These are phyloP conservation scores for Aptenodytes forsteri DNA, from an alignment of 2,113 vertebrate genomes.

Conservation along the genomic window DNA sequence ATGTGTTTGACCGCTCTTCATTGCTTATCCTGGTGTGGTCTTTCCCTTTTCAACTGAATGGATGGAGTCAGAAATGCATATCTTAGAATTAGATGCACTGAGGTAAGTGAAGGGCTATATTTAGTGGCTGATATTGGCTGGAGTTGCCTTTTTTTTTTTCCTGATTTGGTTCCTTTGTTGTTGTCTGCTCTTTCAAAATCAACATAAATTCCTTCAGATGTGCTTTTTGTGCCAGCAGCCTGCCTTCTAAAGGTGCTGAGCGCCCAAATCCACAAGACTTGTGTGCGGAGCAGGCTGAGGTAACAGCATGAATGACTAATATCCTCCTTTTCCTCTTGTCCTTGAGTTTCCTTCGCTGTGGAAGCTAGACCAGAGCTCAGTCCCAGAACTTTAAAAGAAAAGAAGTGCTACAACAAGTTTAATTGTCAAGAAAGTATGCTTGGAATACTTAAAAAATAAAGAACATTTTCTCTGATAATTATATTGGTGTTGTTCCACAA, in stretches of 20 bases:
- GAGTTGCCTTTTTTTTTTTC: conserved; percentile 43
- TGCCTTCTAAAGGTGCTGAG: conserved; percentile 13
- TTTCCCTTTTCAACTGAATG: conserved; percentile 72
- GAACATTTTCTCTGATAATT: background rate
- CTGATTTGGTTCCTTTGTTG: conserved; percentile 67
- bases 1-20: conserved; percentile 72
- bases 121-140: conserved; percentile 67
- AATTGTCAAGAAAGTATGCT: background rate
- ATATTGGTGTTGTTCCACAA: background rate
- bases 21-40: conserved; percentile 79
- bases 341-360: background rate
- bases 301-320: conserved; percentile 33
- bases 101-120: conserved; percentile 72
- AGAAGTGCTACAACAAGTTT: background rate
- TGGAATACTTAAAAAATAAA: background rate
- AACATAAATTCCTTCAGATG: conserved; percentile 53
- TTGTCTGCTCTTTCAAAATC: conserved; percentile 63
- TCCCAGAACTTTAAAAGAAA: background rate
- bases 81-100: conserved; percentile 76
- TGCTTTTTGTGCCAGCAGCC: conserved; percentile 36
- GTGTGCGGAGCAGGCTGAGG: background rate
- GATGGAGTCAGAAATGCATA: conserved; percentile 72
- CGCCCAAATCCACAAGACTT: background rate
- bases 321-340: conserved; percentile 1
- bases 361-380: background rate